These are phyloP conservation scores for Drosophila athabasca DNA, from an alignment of 1,140 invertebrate genomes.

Conservation along the genomic window DNA sequence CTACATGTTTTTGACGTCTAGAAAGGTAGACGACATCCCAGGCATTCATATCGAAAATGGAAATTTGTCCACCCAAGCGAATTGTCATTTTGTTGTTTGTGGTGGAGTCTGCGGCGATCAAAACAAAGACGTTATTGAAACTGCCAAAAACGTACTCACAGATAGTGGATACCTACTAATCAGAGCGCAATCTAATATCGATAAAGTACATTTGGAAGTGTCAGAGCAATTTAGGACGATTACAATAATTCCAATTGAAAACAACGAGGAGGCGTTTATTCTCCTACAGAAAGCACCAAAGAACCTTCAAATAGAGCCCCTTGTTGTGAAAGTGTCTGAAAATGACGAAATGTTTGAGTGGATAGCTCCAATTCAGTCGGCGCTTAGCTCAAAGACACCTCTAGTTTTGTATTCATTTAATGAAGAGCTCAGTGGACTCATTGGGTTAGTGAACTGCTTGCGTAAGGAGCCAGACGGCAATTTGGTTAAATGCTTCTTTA, in stretches of 20 bases:
- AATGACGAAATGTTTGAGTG: constrained; percentile 84
- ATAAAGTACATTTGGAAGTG: constrained; percentile 41
- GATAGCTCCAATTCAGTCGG: constrained; percentile 85
- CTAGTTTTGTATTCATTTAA: constrained; percentile 86
- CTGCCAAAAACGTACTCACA: constrained; percentile 66
- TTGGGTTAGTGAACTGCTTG: constrained; percentile 93
- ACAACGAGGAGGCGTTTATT: constrained; percentile 68
- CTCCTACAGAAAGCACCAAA: constrained; percentile 78
- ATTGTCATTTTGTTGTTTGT: constrained; percentile 85
- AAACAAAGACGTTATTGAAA: constrained; percentile 31
- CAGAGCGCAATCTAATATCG: constrained; percentile 74
- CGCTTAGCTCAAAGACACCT: constrained; percentile 84
- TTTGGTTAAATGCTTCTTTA: constrained; percentile 86
- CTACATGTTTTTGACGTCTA: constrained; percentile 84
- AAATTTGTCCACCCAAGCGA: constrained; percentile 85
- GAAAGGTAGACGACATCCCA: constrained; percentile 84
- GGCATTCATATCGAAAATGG: constrained; percentile 86
- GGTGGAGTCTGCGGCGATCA: constrained; percentile 67
- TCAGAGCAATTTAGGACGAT: constrained; percentile 63
- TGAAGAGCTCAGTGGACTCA: constrained; percentile 89
- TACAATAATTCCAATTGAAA: constrained; percentile 64
- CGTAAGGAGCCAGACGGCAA: constrained; percentile 88
- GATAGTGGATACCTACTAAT: constrained; percentile 85
- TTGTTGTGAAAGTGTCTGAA: constrained; percentile 68
- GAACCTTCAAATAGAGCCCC: constrained; percentile 51